phyloP scores from a whole-genome alignment of 2,113 vertebrate species.

The Catagonus wagneri region DNA sequence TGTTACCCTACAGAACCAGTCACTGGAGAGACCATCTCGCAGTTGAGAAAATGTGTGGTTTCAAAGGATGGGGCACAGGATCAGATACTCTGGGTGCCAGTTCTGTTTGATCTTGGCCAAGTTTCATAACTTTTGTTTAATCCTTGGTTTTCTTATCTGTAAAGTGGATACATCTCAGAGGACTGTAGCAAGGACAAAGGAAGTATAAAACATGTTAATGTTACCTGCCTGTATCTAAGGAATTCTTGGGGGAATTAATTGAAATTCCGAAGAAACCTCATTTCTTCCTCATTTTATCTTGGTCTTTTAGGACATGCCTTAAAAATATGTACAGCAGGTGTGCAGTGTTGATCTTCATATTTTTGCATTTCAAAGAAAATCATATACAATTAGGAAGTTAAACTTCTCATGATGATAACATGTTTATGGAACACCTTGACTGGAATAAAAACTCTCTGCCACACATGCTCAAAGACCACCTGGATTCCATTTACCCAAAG shows the following conservation, averaged over 20 bases:
- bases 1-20: background rate
- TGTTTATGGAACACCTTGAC: background rate
- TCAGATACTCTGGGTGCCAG: no score
- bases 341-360: background rate
- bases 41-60: background rate
- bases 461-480: background rate
- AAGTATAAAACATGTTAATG: background rate
- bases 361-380: constrained; percentile 57
- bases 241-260: background rate
- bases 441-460: background rate
- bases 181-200: background rate
- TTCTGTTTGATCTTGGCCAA: background rate
- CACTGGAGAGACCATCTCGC: background rate
- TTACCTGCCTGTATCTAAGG: background rate
- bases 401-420: background rate
- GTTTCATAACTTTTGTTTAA: background rate
- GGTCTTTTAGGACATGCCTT: background rate
- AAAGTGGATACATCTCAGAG: background rate
- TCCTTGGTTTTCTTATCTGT: background rate
- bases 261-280: background rate
- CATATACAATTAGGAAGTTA: constrained; percentile 31
- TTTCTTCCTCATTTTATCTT: background rate
- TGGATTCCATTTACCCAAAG: background rate
- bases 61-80: background rate
- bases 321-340: background rate